Evolutionary conservation across 2,113 vertebrate species (phyloP).

Genomic region (Cervus canadensis): DNA sequence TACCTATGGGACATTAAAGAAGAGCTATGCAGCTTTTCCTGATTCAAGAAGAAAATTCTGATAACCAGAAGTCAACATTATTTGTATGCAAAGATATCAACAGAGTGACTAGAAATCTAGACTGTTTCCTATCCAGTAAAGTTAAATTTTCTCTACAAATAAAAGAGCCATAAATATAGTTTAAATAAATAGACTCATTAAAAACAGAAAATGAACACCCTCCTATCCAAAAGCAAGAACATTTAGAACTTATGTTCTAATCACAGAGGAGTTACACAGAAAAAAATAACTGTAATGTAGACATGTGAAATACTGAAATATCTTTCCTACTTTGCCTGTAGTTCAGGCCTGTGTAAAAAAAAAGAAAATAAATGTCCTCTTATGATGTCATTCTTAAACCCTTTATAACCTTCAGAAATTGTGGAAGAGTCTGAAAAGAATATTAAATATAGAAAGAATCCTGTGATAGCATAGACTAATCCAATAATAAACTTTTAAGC

Average conservation of each 20-base stretch:
- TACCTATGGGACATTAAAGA: neutral
- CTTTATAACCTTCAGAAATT: neutral
- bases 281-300: neutral
- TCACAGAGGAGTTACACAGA: neutral
- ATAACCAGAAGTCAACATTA: neutral
- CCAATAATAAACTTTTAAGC: constrained; percentile 51
- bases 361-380: neutral
- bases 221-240: neutral
- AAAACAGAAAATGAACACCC: neutral
- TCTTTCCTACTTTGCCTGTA: neutral
- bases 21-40: neutral
- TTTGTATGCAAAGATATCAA: neutral
- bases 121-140: neutral
- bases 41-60: neutral
- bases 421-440: neutral
- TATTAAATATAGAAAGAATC: constrained; percentile 5
- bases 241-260: neutral
- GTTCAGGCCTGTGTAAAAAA: neutral
- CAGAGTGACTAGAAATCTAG: neutral
- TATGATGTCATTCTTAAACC: constrained; percentile 5
- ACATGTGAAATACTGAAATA: neutral
- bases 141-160: neutral
- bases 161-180: neutral
- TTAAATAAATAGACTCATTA: neutral
- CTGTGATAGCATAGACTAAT: constrained; percentile 19